Base-by-base conservation (phyloP, 1,140 invertebrate species). In the Hyles euphorbiae region DNA sequence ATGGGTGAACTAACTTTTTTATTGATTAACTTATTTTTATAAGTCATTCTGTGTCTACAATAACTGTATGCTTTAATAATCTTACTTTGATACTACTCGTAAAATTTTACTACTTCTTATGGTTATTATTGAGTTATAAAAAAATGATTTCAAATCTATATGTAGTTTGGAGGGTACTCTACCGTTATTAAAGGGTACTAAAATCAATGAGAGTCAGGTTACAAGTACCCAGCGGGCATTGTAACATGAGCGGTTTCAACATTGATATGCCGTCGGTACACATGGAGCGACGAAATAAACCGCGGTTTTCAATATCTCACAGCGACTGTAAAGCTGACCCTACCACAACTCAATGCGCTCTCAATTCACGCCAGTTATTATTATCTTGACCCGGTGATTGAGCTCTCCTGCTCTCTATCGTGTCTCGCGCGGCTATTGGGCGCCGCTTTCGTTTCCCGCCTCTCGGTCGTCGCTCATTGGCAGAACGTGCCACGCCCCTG, bases 341-440 rank as follows among this genome's bases (percentile, higher is more conserved):
- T 88, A 83, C 85, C 77, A 75, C 77, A 70, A 77, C 79, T 83
- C 83, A 80, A 86, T 86, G 80, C 81, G 79, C 81, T 84, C 81
- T 83, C 83, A 86, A 88, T 88, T 86, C 85, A 76, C 74, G 68
- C 74, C 77, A 80, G 76, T 85, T 85, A 87, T 86, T 82, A 83
- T 85, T 83, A 87, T 86, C 82, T 87, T 87, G 80, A 87, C 81
- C 85, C 68, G 82, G 73, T 81, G 81, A 85, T 86, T 84, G 81
- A 87, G 78, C 78, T 80, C 78, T 76, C 78, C 72, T 78, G 74
- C 78, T 83, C 74, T 74, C 72, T 72, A 80, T 78, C 78, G 69
- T 63, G 55, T 58, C 60, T 57, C 49, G 62, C 50, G 5, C 45
- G 60, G 63, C 60, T 56, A 90, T 90, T 90, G 84, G 89, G 55